Base-by-base conservation (phyloP, 1,140 invertebrate genomes). In the Apis dorsata region DNA sequence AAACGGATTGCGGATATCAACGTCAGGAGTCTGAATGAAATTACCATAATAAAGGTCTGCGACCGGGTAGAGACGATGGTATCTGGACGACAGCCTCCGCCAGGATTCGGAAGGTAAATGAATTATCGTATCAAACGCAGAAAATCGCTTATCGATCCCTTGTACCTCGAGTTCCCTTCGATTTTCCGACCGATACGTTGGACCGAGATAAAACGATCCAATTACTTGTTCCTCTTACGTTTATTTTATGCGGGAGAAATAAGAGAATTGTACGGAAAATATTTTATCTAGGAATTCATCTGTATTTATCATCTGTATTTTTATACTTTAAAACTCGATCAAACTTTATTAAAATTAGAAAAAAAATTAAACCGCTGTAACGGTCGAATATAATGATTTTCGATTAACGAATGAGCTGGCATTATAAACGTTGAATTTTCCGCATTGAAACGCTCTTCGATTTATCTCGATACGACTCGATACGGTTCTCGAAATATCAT, bases 21-120 rank as follows among this genome's bases (percentile, higher is more conserved):
- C 82, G 86, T 86, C 86, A 84, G 57, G 44, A 62, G 83, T n/a
- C 79, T 62, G 88, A 92, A 92, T 92, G 87, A 86, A 90, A 92
- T 92, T 91, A 91, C 87, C 91, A 92, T 91, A 92, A 91, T 92
- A 92, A 91, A 92, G 85, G 83, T 77, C 84, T 62, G 76, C 34
- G 60, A 44, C 57, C 55, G 49, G 69, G n/a, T 13, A 57, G 59
- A 77, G 75, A 74, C 77, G 75, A 76, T 62, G 71, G 28, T 83
- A 79, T 65, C 85, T 77, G 74, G 84, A 79, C 80, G 72, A 21
- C 78, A 73, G 80, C 44, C 75, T 63, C 17, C 49, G 60, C 70
- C 21, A n/a, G 62, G 60, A 71, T 80, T 71, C 74, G 21, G 69
- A 19, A 81, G 79, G 78, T 74, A 87, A 86, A 87, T 86, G 82